phyloP scores from a whole-genome alignment of 2,888 invertebrate species.

The Caenorhabditis sulstoni region DNA sequence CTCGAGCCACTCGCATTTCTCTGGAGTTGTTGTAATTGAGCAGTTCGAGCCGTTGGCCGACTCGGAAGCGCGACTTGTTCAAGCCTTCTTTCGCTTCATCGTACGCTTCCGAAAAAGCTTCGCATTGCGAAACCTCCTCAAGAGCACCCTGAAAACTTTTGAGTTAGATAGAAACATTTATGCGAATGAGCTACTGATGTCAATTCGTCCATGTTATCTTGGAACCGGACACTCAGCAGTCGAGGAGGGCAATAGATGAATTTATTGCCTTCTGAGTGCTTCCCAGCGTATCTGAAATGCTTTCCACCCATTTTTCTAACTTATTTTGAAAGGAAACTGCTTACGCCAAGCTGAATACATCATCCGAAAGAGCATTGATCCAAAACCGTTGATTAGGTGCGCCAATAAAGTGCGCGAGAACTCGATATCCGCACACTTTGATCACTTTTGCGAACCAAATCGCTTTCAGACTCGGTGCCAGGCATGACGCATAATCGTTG shows the following conservation, averaged over 20 bases:
- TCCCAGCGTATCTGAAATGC: slow-evolving; percentile 7
- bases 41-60: slow-evolving; percentile 70
- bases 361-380: slow-evolving; percentile 94
- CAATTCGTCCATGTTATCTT: slow-evolving; percentile 3
- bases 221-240: neutral
- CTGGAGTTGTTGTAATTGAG: slow-evolving; percentile 63
- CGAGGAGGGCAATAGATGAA: slow-evolving; percentile 3
- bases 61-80: slow-evolving; percentile 23
- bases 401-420: slow-evolving; percentile 88
- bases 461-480: slow-evolving; percentile 9
- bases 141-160: slow-evolving; percentile 12
- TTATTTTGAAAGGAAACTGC: neutral
- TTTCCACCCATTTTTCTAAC: neutral
- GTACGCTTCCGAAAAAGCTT: neutral
- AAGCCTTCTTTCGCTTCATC: slow-evolving; percentile 20
- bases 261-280: neutral
- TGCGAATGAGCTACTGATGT: too few species aligned
- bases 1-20: slow-evolving; percentile 66
- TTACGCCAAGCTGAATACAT: slow-evolving; percentile 93
- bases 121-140: neutral
- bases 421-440: slow-evolving; percentile 86
- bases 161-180: too few species aligned
- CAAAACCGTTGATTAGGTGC: slow-evolving; percentile 88
- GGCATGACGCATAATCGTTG: neutral
- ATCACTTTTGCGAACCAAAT: slow-evolving; percentile 94